Conservation (phyloP, 1,140 invertebrate species). For the Anadara kagoshimensis region DNA sequence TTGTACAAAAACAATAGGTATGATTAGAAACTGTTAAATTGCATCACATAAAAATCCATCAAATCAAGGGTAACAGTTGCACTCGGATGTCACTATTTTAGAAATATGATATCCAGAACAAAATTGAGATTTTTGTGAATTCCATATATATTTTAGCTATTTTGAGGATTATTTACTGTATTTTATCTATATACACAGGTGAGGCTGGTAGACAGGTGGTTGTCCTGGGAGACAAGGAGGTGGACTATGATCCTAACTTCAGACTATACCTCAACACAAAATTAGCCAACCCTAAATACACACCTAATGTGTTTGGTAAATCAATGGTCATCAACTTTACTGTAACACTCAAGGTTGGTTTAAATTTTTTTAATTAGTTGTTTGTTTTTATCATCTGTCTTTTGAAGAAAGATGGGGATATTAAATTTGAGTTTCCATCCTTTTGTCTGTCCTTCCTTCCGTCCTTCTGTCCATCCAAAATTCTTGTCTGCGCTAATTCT, state of each 20-base stretch:
- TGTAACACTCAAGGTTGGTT: conserved; percentile 83
- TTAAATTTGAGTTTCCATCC: no score
- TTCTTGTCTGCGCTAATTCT: no score
- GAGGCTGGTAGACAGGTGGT: conserved; percentile 84
- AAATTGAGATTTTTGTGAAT: neutral
- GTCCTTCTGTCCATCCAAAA: no score
- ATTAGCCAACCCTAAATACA: conserved; percentile 88
- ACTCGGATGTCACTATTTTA: no score
- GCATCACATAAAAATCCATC: no score
- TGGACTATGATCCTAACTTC: conserved; percentile 86
- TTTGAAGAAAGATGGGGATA: no score
- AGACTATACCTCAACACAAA: conserved; percentile 92
- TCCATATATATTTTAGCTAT: neutral
- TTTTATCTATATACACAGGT: conserved; percentile 76
- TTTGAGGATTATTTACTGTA: neutral
- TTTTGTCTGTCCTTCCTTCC: no score
- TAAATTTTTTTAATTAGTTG: no score
- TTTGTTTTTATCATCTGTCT: no score
- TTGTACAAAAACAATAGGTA: neutral
- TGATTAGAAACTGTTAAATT: neutral
- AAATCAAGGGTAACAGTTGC: no score
- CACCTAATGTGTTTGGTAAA: conserved; percentile 88
- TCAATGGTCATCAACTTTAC: conserved; percentile 93
- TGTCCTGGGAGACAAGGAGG: conserved; percentile 74
- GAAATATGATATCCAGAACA: neutral